These are phyloP conservation scores for Oreortyx pictus DNA, from an alignment of 2,797 vertebrate genomes.

Conservation along the genomic window DNA sequence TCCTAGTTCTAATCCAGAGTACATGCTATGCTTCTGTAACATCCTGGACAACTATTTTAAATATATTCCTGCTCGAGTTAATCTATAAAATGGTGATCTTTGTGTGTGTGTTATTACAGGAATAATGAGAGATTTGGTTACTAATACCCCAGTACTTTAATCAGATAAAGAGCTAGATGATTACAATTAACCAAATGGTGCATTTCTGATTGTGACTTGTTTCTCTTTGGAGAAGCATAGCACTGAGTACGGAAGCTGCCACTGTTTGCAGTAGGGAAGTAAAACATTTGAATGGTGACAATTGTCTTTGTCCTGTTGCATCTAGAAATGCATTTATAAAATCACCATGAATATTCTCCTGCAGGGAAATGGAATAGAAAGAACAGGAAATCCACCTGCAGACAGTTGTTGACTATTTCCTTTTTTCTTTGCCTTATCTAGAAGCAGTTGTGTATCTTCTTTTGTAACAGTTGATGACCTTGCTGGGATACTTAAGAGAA, in stretches of 20 bases:
- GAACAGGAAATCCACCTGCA: not conserved
- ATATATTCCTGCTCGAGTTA: not conserved
- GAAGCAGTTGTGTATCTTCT: not conserved
- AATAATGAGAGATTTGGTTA: slow-evolving; percentile 45
- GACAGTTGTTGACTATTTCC: not conserved
- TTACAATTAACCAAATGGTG: slow-evolving; percentile 25
- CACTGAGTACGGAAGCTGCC: not conserved
- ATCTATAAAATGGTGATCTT: not conserved
- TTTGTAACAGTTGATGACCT: not conserved
- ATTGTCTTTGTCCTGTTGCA: not conserved
- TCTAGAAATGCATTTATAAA: not conserved
- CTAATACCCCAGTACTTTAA: slow-evolving; percentile 37
- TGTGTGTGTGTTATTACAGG: not conserved
- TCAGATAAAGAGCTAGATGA: slow-evolving; percentile 54
- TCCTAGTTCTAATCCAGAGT: not conserved
- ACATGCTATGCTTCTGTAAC: not conserved
- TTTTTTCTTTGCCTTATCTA: not conserved
- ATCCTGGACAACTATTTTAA: not conserved
- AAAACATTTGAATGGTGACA: not conserved
- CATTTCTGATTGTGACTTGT: slow-evolving; percentile 13
- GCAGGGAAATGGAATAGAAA: not conserved
- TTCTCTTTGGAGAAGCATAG: not conserved
- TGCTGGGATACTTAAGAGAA: slow-evolving; percentile 1
- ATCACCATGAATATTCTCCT: not conserved
- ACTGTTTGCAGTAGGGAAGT: not conserved